These are phyloP conservation scores for Reinhardtius hippoglossoides DNA, from an alignment of 2,113 vertebrate genomes.

Conservation along the genomic window DNA sequence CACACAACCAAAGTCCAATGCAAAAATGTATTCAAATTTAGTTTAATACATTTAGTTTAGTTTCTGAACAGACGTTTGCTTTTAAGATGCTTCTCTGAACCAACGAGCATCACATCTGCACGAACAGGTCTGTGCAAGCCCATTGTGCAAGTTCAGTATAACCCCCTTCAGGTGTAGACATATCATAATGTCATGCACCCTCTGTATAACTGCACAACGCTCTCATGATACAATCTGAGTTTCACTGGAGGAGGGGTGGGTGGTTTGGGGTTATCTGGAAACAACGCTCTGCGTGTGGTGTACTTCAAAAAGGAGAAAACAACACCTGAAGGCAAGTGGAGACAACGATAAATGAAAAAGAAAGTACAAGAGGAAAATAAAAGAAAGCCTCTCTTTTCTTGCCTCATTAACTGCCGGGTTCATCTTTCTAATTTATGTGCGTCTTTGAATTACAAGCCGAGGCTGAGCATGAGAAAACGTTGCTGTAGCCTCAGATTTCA, in stretches of 20 bases:
- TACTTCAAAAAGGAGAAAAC: constrained; percentile 14
- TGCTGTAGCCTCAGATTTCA: too few relatives aligned
- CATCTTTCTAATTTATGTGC: background rate
- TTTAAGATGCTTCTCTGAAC: background rate
- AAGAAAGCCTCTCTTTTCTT: background rate
- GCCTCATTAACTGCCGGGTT: background rate
- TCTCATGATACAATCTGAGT: background rate
- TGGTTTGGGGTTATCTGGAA: too few relatives aligned
- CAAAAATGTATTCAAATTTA: background rate
- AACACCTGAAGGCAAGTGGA: constrained; percentile 6
- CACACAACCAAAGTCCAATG: background rate
- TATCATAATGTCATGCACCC: constrained; percentile 15
- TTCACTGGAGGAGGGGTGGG: too few relatives aligned
- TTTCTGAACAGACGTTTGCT: background rate
- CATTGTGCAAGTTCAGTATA: constrained; percentile 27
- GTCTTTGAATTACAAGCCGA: background rate
- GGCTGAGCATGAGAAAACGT: background rate
- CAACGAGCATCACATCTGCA: background rate
- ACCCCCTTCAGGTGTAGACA: constrained; percentile 15
- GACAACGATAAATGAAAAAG: background rate
- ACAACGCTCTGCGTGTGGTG: background rate
- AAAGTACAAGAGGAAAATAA: background rate
- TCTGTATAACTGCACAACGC: background rate
- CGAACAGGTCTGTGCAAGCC: constrained; percentile 35
- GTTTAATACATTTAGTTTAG: too few relatives aligned